Evolutionary conservation across 2,797 vertebrate species (phyloP).

Genomic region (Tympanoctomys barrerae): DNA sequence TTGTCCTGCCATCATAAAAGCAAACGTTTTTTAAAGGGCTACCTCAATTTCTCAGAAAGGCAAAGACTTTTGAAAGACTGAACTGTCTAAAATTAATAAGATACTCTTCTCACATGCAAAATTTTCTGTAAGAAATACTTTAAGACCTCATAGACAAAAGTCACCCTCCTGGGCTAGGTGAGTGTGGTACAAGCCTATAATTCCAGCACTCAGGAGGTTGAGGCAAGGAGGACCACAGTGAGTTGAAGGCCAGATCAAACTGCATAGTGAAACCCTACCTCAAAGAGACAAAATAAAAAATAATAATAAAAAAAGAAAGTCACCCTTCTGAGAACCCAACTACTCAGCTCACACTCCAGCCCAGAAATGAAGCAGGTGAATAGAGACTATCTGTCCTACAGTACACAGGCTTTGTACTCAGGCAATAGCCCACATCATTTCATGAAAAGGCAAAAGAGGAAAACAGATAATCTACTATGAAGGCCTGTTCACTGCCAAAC

Average conservation of each 20-base stretch:
- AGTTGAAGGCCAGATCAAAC: neutral
- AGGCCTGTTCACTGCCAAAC: conserved; percentile 10
- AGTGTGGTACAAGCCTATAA: neutral
- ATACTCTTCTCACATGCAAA: neutral
- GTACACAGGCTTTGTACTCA: neutral
- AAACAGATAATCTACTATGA: conserved; percentile 26
- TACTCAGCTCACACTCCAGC: neutral
- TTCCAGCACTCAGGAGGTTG: neutral
- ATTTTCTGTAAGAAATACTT: neutral
- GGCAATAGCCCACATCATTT: neutral
- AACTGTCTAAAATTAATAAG: conserved; percentile 28
- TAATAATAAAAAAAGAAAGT: neutral
- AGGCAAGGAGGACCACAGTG: neutral
- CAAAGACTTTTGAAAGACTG: neutral
- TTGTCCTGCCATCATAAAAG: neutral
- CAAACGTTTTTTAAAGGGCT: neutral
- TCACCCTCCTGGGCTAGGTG: neutral
- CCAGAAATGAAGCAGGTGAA: neutral
- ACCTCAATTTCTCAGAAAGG: neutral
- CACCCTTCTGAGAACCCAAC: neutral
- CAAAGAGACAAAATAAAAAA: neutral
- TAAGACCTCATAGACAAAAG: neutral
- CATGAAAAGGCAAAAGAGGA: neutral
- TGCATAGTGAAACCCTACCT: neutral
- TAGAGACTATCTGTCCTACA: conserved; percentile 1